phyloP scores from a whole-genome alignment of 2,797 vertebrate species.

The Oryzias sinensis region DNA sequence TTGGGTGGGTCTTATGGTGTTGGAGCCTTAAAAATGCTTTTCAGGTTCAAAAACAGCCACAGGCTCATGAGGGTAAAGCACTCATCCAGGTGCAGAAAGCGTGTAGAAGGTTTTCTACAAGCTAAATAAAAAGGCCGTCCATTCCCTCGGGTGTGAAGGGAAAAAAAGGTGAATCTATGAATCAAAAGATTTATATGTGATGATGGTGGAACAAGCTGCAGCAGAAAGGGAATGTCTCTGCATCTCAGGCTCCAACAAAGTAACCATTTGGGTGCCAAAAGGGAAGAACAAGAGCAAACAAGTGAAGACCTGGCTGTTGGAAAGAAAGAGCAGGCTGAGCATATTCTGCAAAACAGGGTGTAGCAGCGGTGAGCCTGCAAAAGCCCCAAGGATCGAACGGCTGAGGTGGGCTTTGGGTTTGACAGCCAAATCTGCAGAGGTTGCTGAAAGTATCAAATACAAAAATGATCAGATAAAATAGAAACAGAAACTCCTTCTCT shows the following conservation, averaged over 20 bases:
- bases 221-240: constrained; percentile 28
- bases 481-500: too few species aligned
- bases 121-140: neutral
- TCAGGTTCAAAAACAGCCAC: neutral
- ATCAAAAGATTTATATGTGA: neutral
- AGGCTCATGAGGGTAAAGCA: neutral
- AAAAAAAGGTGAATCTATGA: too few species aligned
- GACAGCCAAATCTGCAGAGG: constrained; percentile 22
- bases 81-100: neutral
- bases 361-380: neutral
- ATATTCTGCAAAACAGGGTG: constrained; percentile 3
- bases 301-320: constrained; percentile 33
- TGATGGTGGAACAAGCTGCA: constrained; percentile 5
- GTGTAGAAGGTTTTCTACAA: neutral
- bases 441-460: neutral
- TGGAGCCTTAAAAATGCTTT: neutral
- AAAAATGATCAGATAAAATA: too few species aligned
- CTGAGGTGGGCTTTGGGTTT: constrained; percentile 34
- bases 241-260: constrained; percentile 9
- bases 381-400: constrained; percentile 24
- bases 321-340: constrained; percentile 9
- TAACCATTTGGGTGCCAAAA: constrained; percentile 10
- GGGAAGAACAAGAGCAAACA: constrained; percentile 36
- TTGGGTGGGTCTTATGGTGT: neutral
- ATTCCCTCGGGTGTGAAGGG: too few species aligned